Percentiles rank a stretch among this genome's conserved stretches.
Evolutionary conservation across 2,797 vertebrate species (phyloP).

Genomic region (Hoplostethus atlanticus): DNA sequence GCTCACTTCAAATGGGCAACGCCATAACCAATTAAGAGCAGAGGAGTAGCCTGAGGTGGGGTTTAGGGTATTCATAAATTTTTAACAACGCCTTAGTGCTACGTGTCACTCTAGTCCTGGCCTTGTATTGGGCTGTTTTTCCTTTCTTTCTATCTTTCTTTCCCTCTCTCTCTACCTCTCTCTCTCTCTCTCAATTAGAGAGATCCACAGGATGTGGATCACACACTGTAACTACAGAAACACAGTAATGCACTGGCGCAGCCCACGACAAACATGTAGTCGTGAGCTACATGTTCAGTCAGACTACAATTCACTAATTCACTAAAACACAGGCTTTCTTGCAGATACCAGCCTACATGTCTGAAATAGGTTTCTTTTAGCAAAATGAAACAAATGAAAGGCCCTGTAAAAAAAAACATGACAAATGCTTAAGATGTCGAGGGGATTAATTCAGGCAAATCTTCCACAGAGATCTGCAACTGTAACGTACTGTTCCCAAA

Average conservation of each 20-base stretch:
- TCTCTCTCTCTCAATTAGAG: slow-evolving; percentile 11
- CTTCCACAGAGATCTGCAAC: slow-evolving; percentile 29
- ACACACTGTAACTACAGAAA: not conserved
- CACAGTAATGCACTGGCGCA: not conserved
- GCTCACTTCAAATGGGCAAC: slow-evolving; percentile 45
- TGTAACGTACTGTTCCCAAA: slow-evolving; percentile 3
- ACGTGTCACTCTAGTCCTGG: slow-evolving; percentile 26
- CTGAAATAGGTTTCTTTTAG: slow-evolving; percentile 1
- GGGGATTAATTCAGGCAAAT: slow-evolving; percentile 47
- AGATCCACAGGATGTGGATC: not conserved
- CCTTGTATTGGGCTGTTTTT: not conserved
- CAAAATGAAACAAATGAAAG: slow-evolving; percentile 18
- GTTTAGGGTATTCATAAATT: slow-evolving; percentile 44
- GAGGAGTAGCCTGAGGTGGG: slow-evolving; percentile 40
- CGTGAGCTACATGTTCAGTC: not conserved
- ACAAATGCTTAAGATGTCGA: slow-evolving; percentile 37
- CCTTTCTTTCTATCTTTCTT: not conserved
- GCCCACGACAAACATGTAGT: not conserved
- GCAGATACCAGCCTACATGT: too few relatives aligned
- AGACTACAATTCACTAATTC: too few relatives aligned
- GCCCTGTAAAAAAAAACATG: slow-evolving; percentile 33
- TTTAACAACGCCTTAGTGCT: slow-evolving; percentile 48
- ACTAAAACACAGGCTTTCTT: too few relatives aligned
- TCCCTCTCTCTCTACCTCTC: not conserved
- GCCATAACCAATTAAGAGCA: slow-evolving; percentile 40